Base-by-base conservation (phyloP, 2,113 vertebrate species). In the Saccopteryx leptura region DNA sequence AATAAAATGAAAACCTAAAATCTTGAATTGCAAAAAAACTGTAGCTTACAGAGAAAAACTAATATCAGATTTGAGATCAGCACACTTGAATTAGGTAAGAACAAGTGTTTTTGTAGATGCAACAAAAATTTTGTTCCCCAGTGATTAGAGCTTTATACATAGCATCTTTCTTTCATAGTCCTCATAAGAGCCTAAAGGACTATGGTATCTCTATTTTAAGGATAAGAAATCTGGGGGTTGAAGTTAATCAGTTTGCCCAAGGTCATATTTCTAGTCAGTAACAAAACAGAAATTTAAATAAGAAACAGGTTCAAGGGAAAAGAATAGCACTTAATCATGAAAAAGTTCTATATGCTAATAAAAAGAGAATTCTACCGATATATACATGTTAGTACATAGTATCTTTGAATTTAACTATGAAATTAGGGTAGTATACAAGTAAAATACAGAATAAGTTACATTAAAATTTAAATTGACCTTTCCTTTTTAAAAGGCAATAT, bases 311-410 rank as follows among this genome's bases (percentile, higher is more conserved):
- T 48, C 19, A 54, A 95, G 65, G 66, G 14, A 93, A 96, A 93
- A 76, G 54, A 61, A 71, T 31, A 93, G 6, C 28, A 75, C 1
- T 61, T 15, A 90, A 71, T 52, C 14, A 69, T 56, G 65, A 52
- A 74, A 31, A 60, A 58, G 68, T 21, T 15, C 31, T 63, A 19
- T 14, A 87, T 46, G 9, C 12, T 88, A 79, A 86, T 9, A 56
- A 69, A 31, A 91, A 90, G 9, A 88, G 68, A 90, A 93, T 82
- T 93, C 48, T 78, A 91, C 9, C 24, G 50, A 74, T 11, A 87
- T 19, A 19, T 90, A 69, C 7, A 78, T 12, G 9, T 80, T 85
- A 68, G 39, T 65, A 33, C 4, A 85, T n/a, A 65, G 23, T 19
- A 19, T 85, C 52, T 10, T 63, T 15, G 58, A 84, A 75, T 33